These are phyloP conservation scores for Percina caprodes DNA, from an alignment of 2,113 vertebrate species.

Conservation along the genomic window DNA sequence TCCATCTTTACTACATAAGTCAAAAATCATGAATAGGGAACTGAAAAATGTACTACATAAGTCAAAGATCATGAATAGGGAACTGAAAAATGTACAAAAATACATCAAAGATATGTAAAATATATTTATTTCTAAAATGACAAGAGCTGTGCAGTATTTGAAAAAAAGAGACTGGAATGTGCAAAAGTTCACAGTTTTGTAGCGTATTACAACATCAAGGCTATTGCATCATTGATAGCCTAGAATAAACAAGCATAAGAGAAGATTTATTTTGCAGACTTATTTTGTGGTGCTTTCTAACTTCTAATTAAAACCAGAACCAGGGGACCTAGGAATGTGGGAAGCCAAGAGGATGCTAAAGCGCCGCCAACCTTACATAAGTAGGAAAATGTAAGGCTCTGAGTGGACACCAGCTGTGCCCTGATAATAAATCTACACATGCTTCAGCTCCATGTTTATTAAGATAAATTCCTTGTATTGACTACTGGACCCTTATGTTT, in stretches of 20 bases:
- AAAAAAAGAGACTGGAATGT: neutral
- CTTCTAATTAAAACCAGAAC: neutral
- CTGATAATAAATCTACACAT: constrained; percentile 16
- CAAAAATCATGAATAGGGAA: neutral
- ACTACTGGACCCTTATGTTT: neutral
- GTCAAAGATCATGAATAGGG: neutral
- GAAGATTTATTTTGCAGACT: neutral
- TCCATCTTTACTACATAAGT: neutral
- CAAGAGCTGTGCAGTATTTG: neutral
- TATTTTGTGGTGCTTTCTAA: neutral
- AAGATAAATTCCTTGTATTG: constrained; percentile 7
- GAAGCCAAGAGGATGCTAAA: neutral
- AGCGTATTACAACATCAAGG: neutral
- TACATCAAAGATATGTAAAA: too few relatives aligned
- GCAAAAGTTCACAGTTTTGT: neutral
- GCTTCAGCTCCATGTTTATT: constrained; percentile 45
- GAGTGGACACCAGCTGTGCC: constrained; percentile 25
- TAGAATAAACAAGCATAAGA: constrained; percentile 7
- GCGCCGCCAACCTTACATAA: neutral
- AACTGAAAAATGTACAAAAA: neutral
- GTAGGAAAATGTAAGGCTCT: neutral
- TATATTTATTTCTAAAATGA: too few relatives aligned
- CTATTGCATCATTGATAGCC: neutral
- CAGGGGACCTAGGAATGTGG: neutral
- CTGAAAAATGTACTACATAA: neutral